These are phyloP conservation scores for Gasteruption jaculator DNA, from an alignment of 2,888 invertebrate genomes.

Conservation along the genomic window DNA sequence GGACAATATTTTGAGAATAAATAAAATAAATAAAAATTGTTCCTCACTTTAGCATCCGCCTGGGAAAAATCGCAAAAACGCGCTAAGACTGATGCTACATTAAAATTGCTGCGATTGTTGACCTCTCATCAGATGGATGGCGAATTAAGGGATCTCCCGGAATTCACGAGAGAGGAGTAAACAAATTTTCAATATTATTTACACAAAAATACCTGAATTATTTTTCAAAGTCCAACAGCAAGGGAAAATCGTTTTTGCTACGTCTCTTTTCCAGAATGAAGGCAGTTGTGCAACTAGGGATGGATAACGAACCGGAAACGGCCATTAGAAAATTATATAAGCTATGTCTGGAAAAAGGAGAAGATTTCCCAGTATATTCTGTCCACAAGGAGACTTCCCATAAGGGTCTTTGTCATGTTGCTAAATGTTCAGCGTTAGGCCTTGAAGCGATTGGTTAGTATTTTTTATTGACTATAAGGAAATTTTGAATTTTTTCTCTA, in stretches of 20 bases:
- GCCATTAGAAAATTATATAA: constrained; percentile 30
- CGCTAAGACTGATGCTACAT: constrained; percentile 25
- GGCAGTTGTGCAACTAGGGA: constrained; percentile 24
- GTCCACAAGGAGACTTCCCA: constrained; percentile 11
- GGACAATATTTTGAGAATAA: not conserved
- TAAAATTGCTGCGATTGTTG: constrained; percentile 25
- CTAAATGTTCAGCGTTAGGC: constrained; percentile 30
- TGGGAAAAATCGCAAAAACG: constrained; percentile 18
- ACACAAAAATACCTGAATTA: no score
- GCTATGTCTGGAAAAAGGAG: constrained; percentile 27
- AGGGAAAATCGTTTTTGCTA: no score
- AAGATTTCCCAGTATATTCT: constrained; percentile 25
- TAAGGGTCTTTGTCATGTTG: constrained; percentile 22
- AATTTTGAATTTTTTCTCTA: no score
- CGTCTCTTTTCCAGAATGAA: no score
- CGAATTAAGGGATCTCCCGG: constrained; percentile 18
- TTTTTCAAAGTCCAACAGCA: no score
- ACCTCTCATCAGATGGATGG: constrained; percentile 29
- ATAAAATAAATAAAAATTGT: constrained; percentile 1
- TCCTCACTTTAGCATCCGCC: constrained; percentile 23
- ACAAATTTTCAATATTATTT: not conserved
- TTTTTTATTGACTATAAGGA: no score
- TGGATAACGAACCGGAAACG: constrained; percentile 21
- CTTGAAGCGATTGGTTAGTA: no score
- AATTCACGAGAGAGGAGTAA: constrained; percentile 28